These are phyloP conservation scores for Trachelus troglodyta DNA, from an alignment of 2,888 invertebrate species.

Conservation along the genomic window DNA sequence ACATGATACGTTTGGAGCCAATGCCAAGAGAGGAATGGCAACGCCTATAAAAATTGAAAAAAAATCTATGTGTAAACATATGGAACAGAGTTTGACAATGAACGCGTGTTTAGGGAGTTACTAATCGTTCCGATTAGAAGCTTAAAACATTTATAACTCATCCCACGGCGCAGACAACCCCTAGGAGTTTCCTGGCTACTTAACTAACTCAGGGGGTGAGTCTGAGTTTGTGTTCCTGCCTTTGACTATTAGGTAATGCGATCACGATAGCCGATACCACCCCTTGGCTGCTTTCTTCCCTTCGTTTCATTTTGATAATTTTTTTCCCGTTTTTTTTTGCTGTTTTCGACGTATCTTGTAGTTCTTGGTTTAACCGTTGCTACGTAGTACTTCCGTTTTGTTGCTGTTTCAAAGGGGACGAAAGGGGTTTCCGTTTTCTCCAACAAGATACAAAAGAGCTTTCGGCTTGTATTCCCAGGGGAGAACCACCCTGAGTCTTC, in stretches of 20 bases:
- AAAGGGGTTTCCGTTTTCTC: not conserved
- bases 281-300: not conserved
- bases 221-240: not conserved
- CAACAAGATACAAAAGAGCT: constrained; percentile 26
- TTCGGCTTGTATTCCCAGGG: constrained; percentile 32
- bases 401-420: not conserved
- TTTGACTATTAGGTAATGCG: not conserved
- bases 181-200: not conserved
- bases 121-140: not conserved
- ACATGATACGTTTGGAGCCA: not conserved
- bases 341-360: not conserved
- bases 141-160: not conserved
- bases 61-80: not conserved
- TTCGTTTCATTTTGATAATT: not conserved
- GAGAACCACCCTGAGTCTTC: constrained; percentile 28
- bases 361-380: not conserved
- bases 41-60: not conserved
- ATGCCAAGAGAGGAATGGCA: not conserved
- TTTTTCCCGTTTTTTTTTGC: not conserved
- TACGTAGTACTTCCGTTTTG: not conserved
- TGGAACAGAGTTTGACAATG: not conserved
- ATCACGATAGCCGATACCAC: not conserved
- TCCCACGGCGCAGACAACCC: not conserved
- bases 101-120: not conserved
- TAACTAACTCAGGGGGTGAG: not conserved